phyloP scores from a whole-genome alignment of 64 coral and sea anemone genomes.

The Pocillopora damicornis region DNA sequence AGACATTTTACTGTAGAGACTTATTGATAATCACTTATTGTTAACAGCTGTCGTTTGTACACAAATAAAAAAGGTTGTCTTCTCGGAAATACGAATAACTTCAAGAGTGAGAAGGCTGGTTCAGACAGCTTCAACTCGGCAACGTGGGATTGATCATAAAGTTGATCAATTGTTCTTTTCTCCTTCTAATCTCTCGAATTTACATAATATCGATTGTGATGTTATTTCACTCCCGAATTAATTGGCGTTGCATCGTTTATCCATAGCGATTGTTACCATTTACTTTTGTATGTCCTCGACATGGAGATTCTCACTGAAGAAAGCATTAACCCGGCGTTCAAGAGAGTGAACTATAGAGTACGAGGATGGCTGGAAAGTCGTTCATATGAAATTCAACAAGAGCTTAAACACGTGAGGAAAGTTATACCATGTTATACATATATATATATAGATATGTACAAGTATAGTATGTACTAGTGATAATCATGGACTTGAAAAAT shows the following conservation, averaged over 20 bases:
- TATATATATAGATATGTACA: not conserved
- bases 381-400: slow-evolving; percentile 15
- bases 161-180: no score
- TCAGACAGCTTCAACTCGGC: no score
- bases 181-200: no score
- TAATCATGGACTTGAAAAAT: not conserved
- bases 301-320: slow-evolving; percentile 35
- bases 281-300: not conserved
- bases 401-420: slow-evolving; percentile 34
- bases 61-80: no score
- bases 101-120: no score
- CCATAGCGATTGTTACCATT: not conserved
- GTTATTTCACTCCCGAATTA: not conserved
- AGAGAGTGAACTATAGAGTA: slow-evolving; percentile 45
- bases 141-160: no score
- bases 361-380: slow-evolving; percentile 41
- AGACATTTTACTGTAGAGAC: no score
- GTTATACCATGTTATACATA: not conserved
- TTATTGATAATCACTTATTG: no score
- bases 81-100: no score
- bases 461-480: not conserved
- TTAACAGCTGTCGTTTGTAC: no score
- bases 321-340: slow-evolving; percentile 47
- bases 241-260: not conserved
- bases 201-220: no score